phyloP scores from a whole-genome alignment of 2,888 invertebrate genomes.

The Branchipolynoe longqiensis region DNA sequence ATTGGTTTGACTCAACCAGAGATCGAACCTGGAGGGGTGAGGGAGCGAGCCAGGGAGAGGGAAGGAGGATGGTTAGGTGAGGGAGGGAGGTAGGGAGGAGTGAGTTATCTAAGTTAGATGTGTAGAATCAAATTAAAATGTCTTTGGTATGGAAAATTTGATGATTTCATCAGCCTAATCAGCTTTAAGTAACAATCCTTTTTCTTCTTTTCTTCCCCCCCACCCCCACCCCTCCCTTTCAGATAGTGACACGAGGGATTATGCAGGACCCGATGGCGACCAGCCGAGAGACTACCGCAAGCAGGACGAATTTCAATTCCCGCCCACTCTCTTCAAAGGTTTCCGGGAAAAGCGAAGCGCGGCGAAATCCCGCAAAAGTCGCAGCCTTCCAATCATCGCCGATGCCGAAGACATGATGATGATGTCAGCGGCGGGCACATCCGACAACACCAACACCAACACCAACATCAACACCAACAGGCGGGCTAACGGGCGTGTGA shows the following conservation, averaged over 20 bases:
- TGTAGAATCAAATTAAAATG: background rate
- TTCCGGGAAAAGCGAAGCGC: slow-evolving; percentile 45
- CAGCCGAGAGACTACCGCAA: too few species aligned
- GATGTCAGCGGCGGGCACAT: background rate
- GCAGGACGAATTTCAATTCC: background rate
- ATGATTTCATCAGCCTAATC: too few species aligned
- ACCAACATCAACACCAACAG: background rate
- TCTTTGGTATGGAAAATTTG: too few species aligned
- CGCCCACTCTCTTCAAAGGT: background rate
- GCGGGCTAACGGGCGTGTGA: too few species aligned
- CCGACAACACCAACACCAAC: background rate
- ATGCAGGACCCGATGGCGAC: too few species aligned
- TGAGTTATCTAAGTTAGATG: background rate
- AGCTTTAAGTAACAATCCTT: too few species aligned
- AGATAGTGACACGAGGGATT: background rate
- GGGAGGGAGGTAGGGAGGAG: background rate
- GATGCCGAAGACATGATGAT: slow-evolving; percentile 58
- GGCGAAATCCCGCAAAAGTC: background rate
- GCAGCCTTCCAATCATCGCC: background rate
- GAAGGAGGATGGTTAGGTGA: background rate
- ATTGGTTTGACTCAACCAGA: too few species aligned
- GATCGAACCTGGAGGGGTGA: background rate
- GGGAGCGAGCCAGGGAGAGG: background rate
- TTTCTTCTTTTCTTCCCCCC: too few species aligned
- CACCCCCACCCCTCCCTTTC: too few species aligned